Evolutionary conservation across 2,797 vertebrate genomes (phyloP).

Genomic region (Gobionotothen gibberifrons): DNA sequence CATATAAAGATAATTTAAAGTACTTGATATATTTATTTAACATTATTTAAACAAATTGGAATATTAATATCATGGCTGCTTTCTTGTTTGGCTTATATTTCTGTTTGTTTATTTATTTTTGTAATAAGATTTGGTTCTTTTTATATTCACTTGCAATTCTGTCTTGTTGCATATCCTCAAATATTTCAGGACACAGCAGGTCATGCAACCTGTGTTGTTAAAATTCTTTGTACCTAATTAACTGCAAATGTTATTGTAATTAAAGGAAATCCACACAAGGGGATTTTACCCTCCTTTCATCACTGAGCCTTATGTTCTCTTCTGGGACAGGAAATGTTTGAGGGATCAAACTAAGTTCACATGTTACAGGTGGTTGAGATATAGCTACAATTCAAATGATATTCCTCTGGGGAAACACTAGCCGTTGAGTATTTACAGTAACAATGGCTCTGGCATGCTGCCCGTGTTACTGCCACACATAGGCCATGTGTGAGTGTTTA

Average conservation of each 20-base stretch:
- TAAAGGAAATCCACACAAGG: constrained; percentile 64
- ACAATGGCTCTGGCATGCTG: constrained; percentile 73
- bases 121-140: not conserved
- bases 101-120: not conserved
- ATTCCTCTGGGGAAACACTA: constrained; percentile 56
- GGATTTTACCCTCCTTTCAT: constrained; percentile 65
- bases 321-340: constrained; percentile 69
- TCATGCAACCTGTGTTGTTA: constrained; percentile 49
- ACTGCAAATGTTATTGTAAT: constrained; percentile 67
- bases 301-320: constrained; percentile 60
- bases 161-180: constrained; percentile 18
- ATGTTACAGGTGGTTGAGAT: constrained; percentile 78
- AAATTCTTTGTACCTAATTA: constrained; percentile 66
- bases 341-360: constrained; percentile 77
- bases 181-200: constrained; percentile 27
- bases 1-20: no score
- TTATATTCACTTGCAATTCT: not conserved
- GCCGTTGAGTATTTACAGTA: constrained; percentile 72
- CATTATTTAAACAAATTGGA: not conserved
- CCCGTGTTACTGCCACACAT: constrained; percentile 63
- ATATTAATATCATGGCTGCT: not conserved
- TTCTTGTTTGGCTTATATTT: not conserved
- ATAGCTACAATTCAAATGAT: constrained; percentile 67
- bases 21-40: no score
- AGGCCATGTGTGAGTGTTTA: constrained; percentile 48